Conservation (phyloP, 2,888 invertebrate genomes). For the Pharmacophagus antenor region DNA sequence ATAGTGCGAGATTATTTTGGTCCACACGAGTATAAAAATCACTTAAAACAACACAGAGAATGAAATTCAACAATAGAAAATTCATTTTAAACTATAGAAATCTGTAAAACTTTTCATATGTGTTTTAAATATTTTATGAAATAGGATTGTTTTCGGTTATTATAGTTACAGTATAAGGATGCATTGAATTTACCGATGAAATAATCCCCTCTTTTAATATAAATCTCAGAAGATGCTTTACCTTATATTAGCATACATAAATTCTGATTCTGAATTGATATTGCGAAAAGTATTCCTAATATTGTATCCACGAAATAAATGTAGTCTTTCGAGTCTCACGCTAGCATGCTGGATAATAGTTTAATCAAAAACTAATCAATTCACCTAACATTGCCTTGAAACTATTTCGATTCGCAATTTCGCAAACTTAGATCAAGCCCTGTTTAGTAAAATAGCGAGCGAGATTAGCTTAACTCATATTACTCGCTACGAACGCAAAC, state of each 20-base stretch:
- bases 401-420: conserved; percentile 3
- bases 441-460: conserved; percentile 13
- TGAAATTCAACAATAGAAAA: too few relatives aligned
- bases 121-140: too few relatives aligned
- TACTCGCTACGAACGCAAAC: neutral
- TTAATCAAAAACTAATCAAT: neutral
- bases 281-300: neutral
- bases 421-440: conserved; percentile 6
- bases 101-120: too few relatives aligned
- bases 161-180: too few relatives aligned
- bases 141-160: too few relatives aligned
- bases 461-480: conserved; percentile 10
- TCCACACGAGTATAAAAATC: too few relatives aligned
- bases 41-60: too few relatives aligned
- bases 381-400: conserved; percentile 5
- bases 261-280: neutral
- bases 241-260: neutral
- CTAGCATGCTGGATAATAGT: neutral
- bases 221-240: too few relatives aligned
- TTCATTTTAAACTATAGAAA: too few relatives aligned
- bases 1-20: too few relatives aligned
- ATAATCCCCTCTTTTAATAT: too few relatives aligned
- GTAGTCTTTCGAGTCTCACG: neutral
- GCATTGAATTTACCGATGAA: too few relatives aligned
- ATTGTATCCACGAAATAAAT: neutral